These are phyloP conservation scores for Invenusta paracnida DNA, from an alignment of 2,888 invertebrate species.

Conservation along the genomic window DNA sequence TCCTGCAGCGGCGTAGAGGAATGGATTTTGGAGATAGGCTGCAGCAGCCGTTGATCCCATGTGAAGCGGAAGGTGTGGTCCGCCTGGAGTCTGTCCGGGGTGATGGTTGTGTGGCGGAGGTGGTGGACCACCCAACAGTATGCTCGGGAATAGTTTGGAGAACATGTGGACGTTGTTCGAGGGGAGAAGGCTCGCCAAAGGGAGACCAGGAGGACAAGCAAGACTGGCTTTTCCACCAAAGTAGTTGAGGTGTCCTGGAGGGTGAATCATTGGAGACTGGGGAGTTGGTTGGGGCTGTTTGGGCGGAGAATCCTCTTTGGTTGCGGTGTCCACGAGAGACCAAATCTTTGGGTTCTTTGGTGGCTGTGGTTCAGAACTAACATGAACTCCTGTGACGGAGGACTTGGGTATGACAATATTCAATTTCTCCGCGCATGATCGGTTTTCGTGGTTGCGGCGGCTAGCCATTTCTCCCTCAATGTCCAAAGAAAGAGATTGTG, in stretches of 20 bases:
- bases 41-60: not conserved
- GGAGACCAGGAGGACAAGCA: not conserved
- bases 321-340: slow-evolving; percentile 21
- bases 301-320: not conserved
- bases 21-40: not conserved
- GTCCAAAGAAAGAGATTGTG: not conserved
- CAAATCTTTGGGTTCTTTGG: slow-evolving; percentile 23
- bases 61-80: not conserved
- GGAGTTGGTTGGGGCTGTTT: not conserved
- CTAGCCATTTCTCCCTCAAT: not conserved
- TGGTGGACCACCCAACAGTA: too few relatives aligned
- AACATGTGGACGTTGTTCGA: not conserved
- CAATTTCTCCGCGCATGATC: not conserved
- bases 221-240: not conserved
- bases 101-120: not conserved
- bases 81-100: too few relatives aligned
- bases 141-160: not conserved
- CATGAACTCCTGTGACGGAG: too few relatives aligned
- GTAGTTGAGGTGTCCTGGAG: not conserved
- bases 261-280: not conserved
- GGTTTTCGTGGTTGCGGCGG: not conserved
- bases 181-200: not conserved
- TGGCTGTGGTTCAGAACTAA: not conserved
- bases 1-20: not conserved
- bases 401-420: too few relatives aligned